Conservation (phyloP, 2,113 vertebrate species). For the Dicentrarchus labrax region DNA sequence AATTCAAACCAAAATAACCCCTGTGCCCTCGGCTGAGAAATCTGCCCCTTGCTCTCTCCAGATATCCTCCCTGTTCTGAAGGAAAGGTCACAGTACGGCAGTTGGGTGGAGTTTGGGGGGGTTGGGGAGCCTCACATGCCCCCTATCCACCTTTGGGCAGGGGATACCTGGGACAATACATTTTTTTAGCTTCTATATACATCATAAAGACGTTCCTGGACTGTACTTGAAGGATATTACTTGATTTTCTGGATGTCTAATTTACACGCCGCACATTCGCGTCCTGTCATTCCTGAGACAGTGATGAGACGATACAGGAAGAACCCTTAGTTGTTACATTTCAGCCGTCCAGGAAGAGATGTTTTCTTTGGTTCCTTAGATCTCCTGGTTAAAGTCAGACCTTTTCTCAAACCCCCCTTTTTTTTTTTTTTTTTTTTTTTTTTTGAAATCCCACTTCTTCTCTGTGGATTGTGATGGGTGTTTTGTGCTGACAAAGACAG, state of each 20-base stretch:
- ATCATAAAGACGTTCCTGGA: not conserved
- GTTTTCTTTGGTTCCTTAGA: not conserved
- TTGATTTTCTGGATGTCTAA: not conserved
- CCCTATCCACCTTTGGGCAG: slow-evolving; percentile 20
- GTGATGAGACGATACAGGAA: not conserved
- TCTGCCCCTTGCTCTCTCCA: slow-evolving; percentile 61
- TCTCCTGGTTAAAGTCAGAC: not conserved
- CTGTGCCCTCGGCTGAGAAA: slow-evolving; percentile 77
- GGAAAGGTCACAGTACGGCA: slow-evolving; percentile 74
- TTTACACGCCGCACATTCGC: not conserved
- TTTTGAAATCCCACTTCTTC: slow-evolving; percentile 10
- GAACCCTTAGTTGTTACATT: not conserved
- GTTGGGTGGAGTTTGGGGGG: slow-evolving; percentile 40
- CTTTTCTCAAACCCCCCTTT: not conserved
- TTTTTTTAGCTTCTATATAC: not conserved
- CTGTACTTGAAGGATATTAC: not conserved
- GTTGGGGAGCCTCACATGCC: slow-evolving; percentile 22
- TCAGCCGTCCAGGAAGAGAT: not conserved
- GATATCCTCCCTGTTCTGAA: slow-evolving; percentile 70
- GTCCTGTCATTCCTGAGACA: slow-evolving; percentile 13
- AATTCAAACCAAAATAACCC: slow-evolving; percentile 82
- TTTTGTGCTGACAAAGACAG: slow-evolving; percentile 78
- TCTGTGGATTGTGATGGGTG: slow-evolving; percentile 42
- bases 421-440: not conserved
- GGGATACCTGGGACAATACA: slow-evolving; percentile 44